Conservation (phyloP, 1,140 invertebrate species). For the Micrasema minimum region DNA sequence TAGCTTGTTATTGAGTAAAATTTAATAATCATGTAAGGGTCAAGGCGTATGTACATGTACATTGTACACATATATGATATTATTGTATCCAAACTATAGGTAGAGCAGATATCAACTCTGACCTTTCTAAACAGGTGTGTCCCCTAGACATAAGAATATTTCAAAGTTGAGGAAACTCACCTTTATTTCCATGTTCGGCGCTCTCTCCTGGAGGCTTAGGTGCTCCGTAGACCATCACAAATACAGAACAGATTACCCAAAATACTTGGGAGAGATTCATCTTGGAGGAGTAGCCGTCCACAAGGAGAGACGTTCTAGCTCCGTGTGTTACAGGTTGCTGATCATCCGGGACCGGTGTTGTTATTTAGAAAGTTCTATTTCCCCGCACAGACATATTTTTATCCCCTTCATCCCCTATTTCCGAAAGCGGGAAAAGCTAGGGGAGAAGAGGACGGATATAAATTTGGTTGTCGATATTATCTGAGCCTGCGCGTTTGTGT, state of each 20-base stretch:
- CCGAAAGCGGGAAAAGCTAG: background rate
- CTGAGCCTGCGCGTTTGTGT: conserved; percentile 19
- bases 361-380: conserved; percentile 23
- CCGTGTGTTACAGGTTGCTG: conserved; percentile 42
- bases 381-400: conserved; percentile 8
- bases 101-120: background rate
- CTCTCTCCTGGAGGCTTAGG: conserved; percentile 47
- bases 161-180: conserved; percentile 18
- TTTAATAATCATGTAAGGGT: too few relatives aligned
- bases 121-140: conserved; percentile 24
- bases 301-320: conserved; percentile 20
- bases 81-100: too few relatives aligned
- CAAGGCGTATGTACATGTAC: too few relatives aligned
- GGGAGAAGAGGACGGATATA: conserved; percentile 10
- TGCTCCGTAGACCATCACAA: conserved; percentile 37
- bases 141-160: background rate
- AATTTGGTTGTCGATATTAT: conserved; percentile 39
- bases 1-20: too few relatives aligned
- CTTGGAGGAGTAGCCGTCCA: conserved; percentile 7
- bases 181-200: conserved; percentile 49
- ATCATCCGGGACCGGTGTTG: conserved; percentile 34
- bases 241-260: conserved; percentile 45
- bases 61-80: too few relatives aligned
- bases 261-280: conserved; percentile 43
- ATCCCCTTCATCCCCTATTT: conserved; percentile 17